phyloP scores from a whole-genome alignment of 2,888 invertebrate species.

The Balanococcus diminutus region DNA sequence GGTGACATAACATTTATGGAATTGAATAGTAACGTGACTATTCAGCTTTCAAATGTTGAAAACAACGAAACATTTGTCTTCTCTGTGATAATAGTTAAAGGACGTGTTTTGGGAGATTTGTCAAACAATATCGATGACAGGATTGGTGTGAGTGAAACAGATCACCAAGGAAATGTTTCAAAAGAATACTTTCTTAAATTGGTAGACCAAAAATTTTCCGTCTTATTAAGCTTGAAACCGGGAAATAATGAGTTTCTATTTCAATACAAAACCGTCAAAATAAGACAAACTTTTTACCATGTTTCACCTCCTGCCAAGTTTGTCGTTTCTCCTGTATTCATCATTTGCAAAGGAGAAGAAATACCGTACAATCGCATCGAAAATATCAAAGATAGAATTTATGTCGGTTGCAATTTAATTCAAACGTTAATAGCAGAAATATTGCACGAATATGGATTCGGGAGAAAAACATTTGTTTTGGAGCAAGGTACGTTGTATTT shows the following conservation, averaged over 20 bases:
- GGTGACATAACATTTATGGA: conserved; percentile 3
- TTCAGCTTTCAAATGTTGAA: conserved; percentile 67
- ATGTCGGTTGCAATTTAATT: conserved; percentile 65
- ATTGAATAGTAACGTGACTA: conserved; percentile 9
- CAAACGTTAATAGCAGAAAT: conserved; percentile 89
- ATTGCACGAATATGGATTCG: conserved; percentile 77
- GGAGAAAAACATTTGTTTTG: conserved; percentile 80
- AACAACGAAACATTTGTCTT: conserved; percentile 69
- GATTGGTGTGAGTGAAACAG: conserved; percentile 64
- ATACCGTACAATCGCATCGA: conserved; percentile 67
- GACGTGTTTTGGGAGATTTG: background rate
- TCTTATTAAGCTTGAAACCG: conserved; percentile 68
- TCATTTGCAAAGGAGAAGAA: conserved; percentile 61
- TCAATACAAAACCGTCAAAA: conserved; percentile 63
- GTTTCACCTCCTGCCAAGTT: conserved; percentile 58
- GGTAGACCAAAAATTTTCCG: conserved; percentile 71
- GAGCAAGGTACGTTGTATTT: conserved; percentile 63
- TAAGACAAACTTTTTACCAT: conserved; percentile 55
- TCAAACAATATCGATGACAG: conserved; percentile 61
- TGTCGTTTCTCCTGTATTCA: conserved; percentile 61
- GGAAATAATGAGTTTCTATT: conserved; percentile 72
- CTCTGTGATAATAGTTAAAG: conserved; percentile 65
- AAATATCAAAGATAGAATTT: conserved; percentile 12
- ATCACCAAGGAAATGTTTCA: background rate
- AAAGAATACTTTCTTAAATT: background rate